Evolutionary conservation across 2,797 vertebrate species (phyloP).

Genomic region (Oreochromis grahami): DNA sequence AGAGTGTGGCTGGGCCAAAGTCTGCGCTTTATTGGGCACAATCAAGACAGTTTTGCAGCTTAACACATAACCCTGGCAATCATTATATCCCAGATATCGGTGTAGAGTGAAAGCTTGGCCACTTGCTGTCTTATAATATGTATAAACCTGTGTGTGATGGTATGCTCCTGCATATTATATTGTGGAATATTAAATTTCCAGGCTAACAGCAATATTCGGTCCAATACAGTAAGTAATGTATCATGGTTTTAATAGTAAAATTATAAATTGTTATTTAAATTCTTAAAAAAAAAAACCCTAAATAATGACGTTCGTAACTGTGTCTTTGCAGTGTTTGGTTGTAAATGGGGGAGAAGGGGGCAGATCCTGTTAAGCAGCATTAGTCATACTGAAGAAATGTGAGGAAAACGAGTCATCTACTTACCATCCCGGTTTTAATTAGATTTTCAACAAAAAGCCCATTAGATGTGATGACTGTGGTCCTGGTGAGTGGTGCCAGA

Average conservation of each 20-base stretch:
- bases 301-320: neutral
- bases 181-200: neutral
- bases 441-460: slow-evolving; percentile 32
- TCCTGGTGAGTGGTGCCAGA: slow-evolving; percentile 17
- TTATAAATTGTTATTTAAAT: neutral
- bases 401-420: slow-evolving; percentile 38
- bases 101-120: neutral
- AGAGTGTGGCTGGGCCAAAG: slow-evolving; percentile 51
- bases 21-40: slow-evolving; percentile 55
- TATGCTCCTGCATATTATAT: neutral
- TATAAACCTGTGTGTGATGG: neutral
- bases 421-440: slow-evolving; percentile 42
- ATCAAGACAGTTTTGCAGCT: slow-evolving; percentile 16
- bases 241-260: neutral
- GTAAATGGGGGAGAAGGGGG: neutral
- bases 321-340: neutral
- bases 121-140: neutral
- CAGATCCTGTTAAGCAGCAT: neutral
- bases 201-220: neutral
- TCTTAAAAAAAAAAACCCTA: neutral
- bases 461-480: slow-evolving; percentile 37
- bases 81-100: slow-evolving; percentile 26
- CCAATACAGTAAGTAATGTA: neutral
- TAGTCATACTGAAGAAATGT: slow-evolving; percentile 27
- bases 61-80: slow-evolving; percentile 28